Evolutionary conservation across 2,888 invertebrate species (phyloP).

Genomic region (Spisula subtruncata): DNA sequence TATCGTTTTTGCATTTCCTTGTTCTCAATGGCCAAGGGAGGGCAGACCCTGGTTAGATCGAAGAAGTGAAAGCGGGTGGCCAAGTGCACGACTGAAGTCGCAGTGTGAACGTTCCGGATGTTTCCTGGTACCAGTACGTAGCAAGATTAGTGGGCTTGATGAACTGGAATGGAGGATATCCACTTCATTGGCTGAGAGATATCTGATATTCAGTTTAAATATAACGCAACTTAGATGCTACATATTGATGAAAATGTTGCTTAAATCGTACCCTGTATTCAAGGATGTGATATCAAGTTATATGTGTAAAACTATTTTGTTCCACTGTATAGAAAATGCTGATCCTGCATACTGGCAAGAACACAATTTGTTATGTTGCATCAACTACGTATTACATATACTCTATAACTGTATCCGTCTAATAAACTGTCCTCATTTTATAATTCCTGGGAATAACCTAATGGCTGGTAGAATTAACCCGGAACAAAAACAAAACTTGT

Average conservation of each 20-base stretch:
- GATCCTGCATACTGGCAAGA: neutral
- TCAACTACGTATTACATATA: neutral
- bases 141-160: neutral
- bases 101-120: slow-evolving; percentile 5
- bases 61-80: neutral
- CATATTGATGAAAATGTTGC: slow-evolving; percentile 33
- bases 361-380: neutral
- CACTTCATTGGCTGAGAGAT: slow-evolving; percentile 22
- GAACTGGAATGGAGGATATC: slow-evolving; percentile 35
- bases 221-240: slow-evolving; percentile 9
- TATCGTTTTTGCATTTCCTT: neutral
- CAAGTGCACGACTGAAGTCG: neutral
- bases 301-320: neutral
- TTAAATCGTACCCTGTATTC: neutral
- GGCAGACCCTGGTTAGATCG: neutral
- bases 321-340: neutral
- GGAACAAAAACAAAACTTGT: neutral
- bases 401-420: neutral
- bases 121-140: slow-evolving; percentile 19
- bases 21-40: neutral
- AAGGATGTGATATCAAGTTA: neutral
- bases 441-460: neutral
- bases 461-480: neutral
- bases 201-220: slow-evolving; percentile 33
- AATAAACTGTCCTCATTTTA: slow-evolving; percentile 7